Percentiles rank a stretch among this genome's conserved stretches.
phyloP scores from a whole-genome alignment of 2,797 vertebrate species.

The Eurystomus glaucurus region DNA sequence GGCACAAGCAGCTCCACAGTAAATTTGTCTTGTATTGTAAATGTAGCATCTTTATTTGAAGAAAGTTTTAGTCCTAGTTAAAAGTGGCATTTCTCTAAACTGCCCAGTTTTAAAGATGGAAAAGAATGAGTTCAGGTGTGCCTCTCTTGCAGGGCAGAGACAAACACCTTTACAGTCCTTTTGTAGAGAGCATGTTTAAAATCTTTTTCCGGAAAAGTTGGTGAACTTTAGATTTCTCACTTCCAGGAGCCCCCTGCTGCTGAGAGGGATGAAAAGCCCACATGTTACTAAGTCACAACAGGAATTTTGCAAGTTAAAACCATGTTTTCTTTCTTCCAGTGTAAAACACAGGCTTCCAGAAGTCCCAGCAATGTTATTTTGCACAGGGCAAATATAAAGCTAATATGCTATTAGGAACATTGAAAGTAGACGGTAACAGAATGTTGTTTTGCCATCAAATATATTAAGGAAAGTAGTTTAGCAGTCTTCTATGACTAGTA shows the following conservation, averaged over 20 bases:
- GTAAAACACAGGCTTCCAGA: neutral
- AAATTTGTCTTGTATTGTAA: neutral
- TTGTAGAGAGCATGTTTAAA: fast-evolving
- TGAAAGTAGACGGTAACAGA: neutral
- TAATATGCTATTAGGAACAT: neutral
- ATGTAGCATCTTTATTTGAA: neutral
- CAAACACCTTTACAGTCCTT: neutral
- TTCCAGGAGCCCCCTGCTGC: conserved; percentile 61
- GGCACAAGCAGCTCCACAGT: neutral
- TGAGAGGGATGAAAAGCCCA: neutral
- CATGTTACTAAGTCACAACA: neutral
- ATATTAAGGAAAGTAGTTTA: neutral
- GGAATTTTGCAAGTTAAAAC: neutral
- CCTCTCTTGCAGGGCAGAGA: neutral
- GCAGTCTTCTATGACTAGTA: neutral
- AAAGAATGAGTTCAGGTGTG: neutral
- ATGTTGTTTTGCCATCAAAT: neutral
- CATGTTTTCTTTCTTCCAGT: neutral
- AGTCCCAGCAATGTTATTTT: neutral
- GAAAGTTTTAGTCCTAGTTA: neutral
- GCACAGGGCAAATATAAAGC: neutral
- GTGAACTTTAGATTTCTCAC: neutral
- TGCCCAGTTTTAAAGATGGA: neutral
- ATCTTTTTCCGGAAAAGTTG: neutral
- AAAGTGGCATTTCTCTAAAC: neutral